Base-by-base conservation (phyloP, 2,888 invertebrate species). In the Clepsis dumicolana region DNA sequence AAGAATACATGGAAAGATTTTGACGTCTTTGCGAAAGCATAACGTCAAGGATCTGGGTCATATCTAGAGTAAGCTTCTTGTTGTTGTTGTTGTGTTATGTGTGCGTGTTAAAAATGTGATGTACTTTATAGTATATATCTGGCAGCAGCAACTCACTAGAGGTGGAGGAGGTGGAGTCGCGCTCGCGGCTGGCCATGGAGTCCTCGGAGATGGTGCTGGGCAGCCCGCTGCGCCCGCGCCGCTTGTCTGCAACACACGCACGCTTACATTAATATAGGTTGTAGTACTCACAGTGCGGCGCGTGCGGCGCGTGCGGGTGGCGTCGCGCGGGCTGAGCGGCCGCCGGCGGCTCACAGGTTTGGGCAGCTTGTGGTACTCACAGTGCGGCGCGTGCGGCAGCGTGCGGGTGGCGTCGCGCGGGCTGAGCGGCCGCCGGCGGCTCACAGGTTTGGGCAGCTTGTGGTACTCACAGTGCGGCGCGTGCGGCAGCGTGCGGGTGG, bases 371-470 rank as follows among this genome's bases (percentile, higher is more conserved):
- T n/a, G 1, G 66, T 70, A 70, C 65, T 35, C 18, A 70, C 72
- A 64, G 70, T 78, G 80, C 77, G 61, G 72, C 70, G 71, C 75
- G 75, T 60, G 18, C n/a, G 89, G 87, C 75, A 87, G 76, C 41
- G 90, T 87, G 70, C 86, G 75, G 65, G 86, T 73, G 78, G 82
- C 80, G 24, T 85, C 74, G 88, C 78, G 79, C 82, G 74, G 77
- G 70, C 90, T 67, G 82, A 84, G 75, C 48, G 48, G 29, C 54
- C 41, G 41, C 7, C 41, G 80, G 88, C 59, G 81, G 82, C 73
- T 71, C 94, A 88, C 44, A 95, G 93, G 85, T 94, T 94, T 70
- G 95, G 95, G n/a, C n/a, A n/a, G n/a, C n/a, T n/a, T n/a, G n/a
- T n/a, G n/a, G n/a, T n/a, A n/a, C n/a, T n/a, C n/a, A n/a, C n/a